These are phyloP conservation scores for Ochropleura leucogaster DNA, from an alignment of 2,888 invertebrate genomes.

Conservation along the genomic window DNA sequence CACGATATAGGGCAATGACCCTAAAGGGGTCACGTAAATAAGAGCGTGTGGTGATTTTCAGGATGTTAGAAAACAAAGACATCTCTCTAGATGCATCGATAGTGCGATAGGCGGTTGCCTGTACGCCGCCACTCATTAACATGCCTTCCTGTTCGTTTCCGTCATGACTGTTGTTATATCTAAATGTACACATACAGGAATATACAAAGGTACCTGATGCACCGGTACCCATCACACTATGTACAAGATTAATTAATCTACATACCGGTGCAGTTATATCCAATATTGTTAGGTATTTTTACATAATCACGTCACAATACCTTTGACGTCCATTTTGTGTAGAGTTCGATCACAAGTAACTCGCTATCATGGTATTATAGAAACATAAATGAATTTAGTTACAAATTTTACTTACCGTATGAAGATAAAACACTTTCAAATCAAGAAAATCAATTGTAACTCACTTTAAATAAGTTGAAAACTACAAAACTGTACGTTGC, in stretches of 20 bases:
- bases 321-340: conserved; percentile 89
- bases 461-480: conserved; percentile 70
- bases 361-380: conserved; percentile 36
- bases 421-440: conserved; percentile 64
- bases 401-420: conserved; percentile 73
- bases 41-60: conserved; percentile 52
- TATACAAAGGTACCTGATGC: conserved; percentile 1
- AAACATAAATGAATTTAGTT: conserved; percentile 14
- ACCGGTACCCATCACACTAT: conserved; percentile 16
- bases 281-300: conserved; percentile 74
- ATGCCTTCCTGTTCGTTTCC: conserved; percentile 67
- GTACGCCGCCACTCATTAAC: conserved; percentile 66
- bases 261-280: conserved; percentile 43
- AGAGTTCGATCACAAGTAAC: conserved; percentile 70
- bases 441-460: conserved; percentile 61
- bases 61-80: conserved; percentile 49
- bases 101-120: conserved; percentile 54
- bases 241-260: conserved; percentile 17
- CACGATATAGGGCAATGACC: conserved; percentile 78
- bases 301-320: conserved; percentile 88
- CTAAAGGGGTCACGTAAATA: conserved; percentile 77
- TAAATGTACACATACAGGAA: conserved; percentile 43
- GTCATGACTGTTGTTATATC: conserved; percentile 46
- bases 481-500: conserved; percentile 78
- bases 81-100: conserved; percentile 50